Evolutionary conservation across 2,797 vertebrate species (phyloP).

Genomic region (Prionace glauca): DNA sequence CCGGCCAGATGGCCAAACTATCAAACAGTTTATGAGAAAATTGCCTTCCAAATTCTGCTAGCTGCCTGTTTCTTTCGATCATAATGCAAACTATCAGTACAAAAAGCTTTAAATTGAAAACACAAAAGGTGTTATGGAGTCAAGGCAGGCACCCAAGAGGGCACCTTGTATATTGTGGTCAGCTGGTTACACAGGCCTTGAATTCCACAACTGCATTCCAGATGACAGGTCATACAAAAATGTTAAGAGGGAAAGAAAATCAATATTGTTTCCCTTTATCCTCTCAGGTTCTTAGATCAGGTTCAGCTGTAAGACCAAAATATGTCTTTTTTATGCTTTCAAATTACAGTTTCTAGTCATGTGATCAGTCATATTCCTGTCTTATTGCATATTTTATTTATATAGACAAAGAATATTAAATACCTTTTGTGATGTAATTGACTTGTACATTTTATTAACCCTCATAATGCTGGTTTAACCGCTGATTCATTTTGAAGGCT

Average conservation of each 20-base stretch:
- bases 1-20: slow-evolving; percentile 98
- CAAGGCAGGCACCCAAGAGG: slow-evolving; percentile 43
- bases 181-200: slow-evolving; percentile 51
- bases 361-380: neutral
- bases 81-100: slow-evolving; percentile 58
- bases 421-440: neutral
- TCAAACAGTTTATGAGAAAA: slow-evolving; percentile 98
- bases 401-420: neutral
- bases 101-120: slow-evolving; percentile 52
- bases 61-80: slow-evolving; percentile 59
- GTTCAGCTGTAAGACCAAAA: neutral
- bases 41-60: slow-evolving; percentile 69
- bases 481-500: neutral
- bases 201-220: slow-evolving; percentile 60
- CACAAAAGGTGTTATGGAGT: slow-evolving; percentile 56
- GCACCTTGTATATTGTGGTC: slow-evolving; percentile 47
- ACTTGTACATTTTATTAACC: slow-evolving; percentile 5
- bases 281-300: slow-evolving; percentile 40
- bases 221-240: slow-evolving; percentile 56
- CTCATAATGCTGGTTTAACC: neutral
- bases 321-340: neutral
- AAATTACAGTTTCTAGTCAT: neutral
- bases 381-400: neutral
- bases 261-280: slow-evolving; percentile 45
- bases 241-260: slow-evolving; percentile 50